phyloP scores from a whole-genome alignment of 2,888 invertebrate species.

The Caprella mutica region DNA sequence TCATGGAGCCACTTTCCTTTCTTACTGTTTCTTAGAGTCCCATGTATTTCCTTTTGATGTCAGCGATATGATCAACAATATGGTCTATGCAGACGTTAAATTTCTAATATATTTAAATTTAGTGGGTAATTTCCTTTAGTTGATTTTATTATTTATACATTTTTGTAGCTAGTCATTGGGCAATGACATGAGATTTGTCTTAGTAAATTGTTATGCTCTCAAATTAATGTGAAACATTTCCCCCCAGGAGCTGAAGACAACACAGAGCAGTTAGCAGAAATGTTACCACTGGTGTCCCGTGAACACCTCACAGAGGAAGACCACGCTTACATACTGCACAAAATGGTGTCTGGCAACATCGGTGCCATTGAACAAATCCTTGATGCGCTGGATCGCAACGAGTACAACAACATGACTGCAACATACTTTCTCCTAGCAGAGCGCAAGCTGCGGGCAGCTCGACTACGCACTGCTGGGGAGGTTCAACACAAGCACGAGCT shows the following conservation, averaged over 20 bases:
- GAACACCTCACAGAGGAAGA: constrained; percentile 86
- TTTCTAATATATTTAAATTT: too few relatives aligned
- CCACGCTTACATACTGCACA: constrained; percentile 78
- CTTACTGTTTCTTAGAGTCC: too few relatives aligned
- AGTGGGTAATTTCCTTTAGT: too few relatives aligned
- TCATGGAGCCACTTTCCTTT: too few relatives aligned
- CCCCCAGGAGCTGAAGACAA: constrained; percentile 3
- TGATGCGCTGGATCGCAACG: constrained; percentile 82
- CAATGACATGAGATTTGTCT: too few relatives aligned
- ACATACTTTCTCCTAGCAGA: constrained; percentile 95
- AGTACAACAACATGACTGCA: constrained; percentile 96
- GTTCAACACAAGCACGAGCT: not conserved
- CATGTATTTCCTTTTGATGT: too few relatives aligned
- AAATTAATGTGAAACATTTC: too few relatives aligned
- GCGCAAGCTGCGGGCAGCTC: constrained; percentile 66
- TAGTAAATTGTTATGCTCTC: too few relatives aligned
- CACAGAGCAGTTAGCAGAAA: constrained; percentile 41
- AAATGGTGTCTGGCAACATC: constrained; percentile 91
- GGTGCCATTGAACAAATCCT: constrained; percentile 87
- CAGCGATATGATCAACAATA: too few relatives aligned
- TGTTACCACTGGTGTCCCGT: constrained; percentile 71
- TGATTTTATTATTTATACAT: too few relatives aligned
- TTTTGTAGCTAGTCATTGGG: too few relatives aligned
- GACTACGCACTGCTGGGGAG: constrained; percentile 38
- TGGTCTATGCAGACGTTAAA: too few relatives aligned